phyloP scores from a whole-genome alignment of 2,113 vertebrate genomes.

The Zapornia atra region DNA sequence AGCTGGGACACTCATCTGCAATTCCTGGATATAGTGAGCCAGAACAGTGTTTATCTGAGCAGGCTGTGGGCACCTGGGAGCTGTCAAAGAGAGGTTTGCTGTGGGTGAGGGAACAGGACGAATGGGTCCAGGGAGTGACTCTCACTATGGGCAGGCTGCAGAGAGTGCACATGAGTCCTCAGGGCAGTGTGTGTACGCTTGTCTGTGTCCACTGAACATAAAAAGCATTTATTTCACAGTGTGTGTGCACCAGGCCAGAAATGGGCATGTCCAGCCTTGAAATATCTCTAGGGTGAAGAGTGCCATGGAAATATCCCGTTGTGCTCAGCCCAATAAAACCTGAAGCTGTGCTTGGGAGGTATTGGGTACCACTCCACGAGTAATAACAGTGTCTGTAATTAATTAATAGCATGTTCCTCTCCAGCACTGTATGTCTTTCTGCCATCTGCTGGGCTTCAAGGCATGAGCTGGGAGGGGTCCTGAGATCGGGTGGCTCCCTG shows the following conservation, averaged over 20 bases:
- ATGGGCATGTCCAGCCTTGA: neutral
- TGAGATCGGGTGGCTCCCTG: neutral
- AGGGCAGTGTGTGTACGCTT: neutral
- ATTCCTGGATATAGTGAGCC: neutral
- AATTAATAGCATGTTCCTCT: neutral
- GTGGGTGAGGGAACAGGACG: neutral
- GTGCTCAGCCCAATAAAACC: neutral
- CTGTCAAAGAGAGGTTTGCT: neutral
- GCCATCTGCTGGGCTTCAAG: conserved; percentile 4
- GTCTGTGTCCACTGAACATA: neutral
- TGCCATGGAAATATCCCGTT: neutral
- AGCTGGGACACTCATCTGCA: neutral
- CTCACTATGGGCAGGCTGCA: neutral
- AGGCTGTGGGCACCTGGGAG: neutral
- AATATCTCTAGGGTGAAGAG: neutral
- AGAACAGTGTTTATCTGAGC: neutral
- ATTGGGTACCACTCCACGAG: fast-evolving
- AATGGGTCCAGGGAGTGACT: neutral
- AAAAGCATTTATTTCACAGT: neutral
- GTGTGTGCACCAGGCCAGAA: neutral
- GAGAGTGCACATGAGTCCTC: fast-evolving
- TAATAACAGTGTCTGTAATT: neutral
- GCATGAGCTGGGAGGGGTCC: neutral
- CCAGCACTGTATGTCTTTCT: neutral
- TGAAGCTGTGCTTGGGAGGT: neutral